Base-by-base conservation (phyloP, 2,888 invertebrate genomes). In the Frankliniella fusca region DNA sequence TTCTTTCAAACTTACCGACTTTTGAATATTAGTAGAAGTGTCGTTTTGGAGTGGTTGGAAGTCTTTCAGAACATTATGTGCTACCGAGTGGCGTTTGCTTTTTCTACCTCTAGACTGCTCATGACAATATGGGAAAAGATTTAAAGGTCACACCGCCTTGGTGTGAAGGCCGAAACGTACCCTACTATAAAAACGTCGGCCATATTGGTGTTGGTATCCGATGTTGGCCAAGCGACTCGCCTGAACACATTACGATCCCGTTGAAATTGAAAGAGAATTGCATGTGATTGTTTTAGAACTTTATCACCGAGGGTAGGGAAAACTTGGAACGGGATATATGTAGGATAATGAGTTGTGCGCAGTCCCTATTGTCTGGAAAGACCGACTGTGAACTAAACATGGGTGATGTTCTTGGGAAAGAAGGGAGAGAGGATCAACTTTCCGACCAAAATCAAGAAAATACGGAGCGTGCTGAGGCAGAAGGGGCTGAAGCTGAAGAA, bases 301-400 rank as follows among this genome's bases (percentile, higher is more conserved):
- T 23, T 27, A 76, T 23, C 70, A 23, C 23, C 12, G 70, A 76
- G 70, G 70, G 70, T 27, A 76, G 70, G 70, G 70, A 76, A 76
- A 27, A 23, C 10, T 76, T 76, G 70, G 70, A 23, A 23, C 27
- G 70, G 70, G 70, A 12, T 76, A 27, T 76, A 76, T 76, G 70
- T 76, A 76, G 70, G 70, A 76, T 76, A 76, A 76, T 76, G 70
- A 76, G 70, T 76, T 23, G 70, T 76, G 70, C n/a, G 23, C 70
- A 9, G 27, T 76, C 11, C 27, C 10, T 27, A 27, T 27, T 27
- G 70, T 76, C 70, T 76, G 70, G 23, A 76, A 27, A 76, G 70
- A 23, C 70, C 70, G 70, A 76, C 70, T 76, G 70, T 23, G 27
- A 76, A 76, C 70, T 27, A 76, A 76, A 76, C 70, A 76, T 76